A percentile compares a stretch with the other conserved stretches of the same genome.
phyloP scores from a whole-genome alignment of 2,797 vertebrate species.

The Centropyge bicolor region DNA sequence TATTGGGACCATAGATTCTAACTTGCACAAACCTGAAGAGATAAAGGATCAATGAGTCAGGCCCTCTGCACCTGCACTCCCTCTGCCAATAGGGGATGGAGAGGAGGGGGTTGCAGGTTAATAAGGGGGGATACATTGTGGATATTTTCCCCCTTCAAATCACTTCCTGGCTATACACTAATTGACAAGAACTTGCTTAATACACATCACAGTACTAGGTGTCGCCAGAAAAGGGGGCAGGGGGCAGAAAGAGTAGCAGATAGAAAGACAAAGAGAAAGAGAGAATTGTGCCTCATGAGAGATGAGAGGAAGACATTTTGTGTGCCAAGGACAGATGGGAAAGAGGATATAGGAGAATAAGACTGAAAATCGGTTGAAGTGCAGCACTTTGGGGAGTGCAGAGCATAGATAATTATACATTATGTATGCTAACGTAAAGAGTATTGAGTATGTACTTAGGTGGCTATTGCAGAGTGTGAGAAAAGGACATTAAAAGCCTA shows the following conservation, averaged over 20 bases:
- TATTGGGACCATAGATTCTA: too few relatives aligned
- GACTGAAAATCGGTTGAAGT: conserved; percentile 68
- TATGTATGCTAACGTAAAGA: conserved; percentile 69
- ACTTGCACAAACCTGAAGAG: too few relatives aligned
- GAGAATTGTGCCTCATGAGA: conserved; percentile 54
- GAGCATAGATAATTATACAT: conserved; percentile 72
- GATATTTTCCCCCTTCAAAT: too few relatives aligned
- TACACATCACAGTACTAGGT: conserved; percentile 1
- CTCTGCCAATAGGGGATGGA: too few relatives aligned
- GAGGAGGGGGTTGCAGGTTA: too few relatives aligned
- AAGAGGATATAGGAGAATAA: conserved; percentile 58
- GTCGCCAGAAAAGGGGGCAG: conserved; percentile 12
- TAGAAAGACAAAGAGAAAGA: conserved; percentile 30
- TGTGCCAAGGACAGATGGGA: conserved; percentile 63
- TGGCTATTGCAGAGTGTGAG: conserved; percentile 56
- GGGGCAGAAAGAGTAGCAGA: conserved; percentile 4
- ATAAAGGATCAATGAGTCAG: too few relatives aligned
- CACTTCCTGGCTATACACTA: neutral
- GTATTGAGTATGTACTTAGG: conserved; percentile 65
- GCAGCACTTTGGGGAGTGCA: conserved; percentile 62
- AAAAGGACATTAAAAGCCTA: conserved; percentile 65
- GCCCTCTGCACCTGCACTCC: too few relatives aligned
- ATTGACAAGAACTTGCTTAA: conserved; percentile 21
- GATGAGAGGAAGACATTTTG: conserved; percentile 60
- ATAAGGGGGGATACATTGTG: too few relatives aligned